Evolutionary conservation across 2,797 vertebrate species (phyloP), one percentile per base, ranked within the genome.

Genomic region (Pseudocheirus occidentalis): DNA sequence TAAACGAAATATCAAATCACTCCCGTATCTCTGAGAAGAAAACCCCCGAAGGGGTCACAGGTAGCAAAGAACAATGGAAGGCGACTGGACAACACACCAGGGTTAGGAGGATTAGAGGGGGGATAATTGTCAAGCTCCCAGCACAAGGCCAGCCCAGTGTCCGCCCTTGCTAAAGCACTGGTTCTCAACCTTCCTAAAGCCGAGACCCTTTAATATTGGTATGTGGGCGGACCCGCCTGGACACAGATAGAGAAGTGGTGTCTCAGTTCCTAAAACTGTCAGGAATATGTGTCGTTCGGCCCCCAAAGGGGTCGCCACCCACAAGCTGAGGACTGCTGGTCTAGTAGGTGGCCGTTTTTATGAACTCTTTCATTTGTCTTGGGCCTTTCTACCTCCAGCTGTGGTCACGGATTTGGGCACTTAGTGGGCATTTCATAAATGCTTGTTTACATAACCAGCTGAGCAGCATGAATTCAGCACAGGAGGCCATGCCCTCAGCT

Each of bases 51-150:
- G 5, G 34, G 18, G 16, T 66, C 34, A 18, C 6, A 12, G 16
- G 5, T 1, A n/a, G 34, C 7, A n/a, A 16, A 7, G 3, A 5
- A 7, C 1, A 21, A 18, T 4, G 21, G 18, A 5, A n/a, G 18
- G 18, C 4, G 0, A 73, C 4, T 73, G 34, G 40, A 73, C 16
- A 40, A n/a, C 16, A 18, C 1, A 7, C 12, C 59, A 59, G 11
- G 29, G 28, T 59, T 11, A 16, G 3, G 59, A 34, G 59, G 31
- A 1, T 34, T 28, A 62, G 5, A 73, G 2, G 5, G 5, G 40
- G n/a, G 2, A 40, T 21, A 2, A 40, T 73, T 18, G 0, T 40
- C n/a, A 2, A 16, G 62, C 16, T 1, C 14, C 14, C 6, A n/a
- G 5, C 4, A 1, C 16, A 40, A n/a, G 2, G n/a, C 66, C 21